phyloP scores from a whole-genome alignment of 2,797 vertebrate genomes.

The Crenuchus spilurus region DNA sequence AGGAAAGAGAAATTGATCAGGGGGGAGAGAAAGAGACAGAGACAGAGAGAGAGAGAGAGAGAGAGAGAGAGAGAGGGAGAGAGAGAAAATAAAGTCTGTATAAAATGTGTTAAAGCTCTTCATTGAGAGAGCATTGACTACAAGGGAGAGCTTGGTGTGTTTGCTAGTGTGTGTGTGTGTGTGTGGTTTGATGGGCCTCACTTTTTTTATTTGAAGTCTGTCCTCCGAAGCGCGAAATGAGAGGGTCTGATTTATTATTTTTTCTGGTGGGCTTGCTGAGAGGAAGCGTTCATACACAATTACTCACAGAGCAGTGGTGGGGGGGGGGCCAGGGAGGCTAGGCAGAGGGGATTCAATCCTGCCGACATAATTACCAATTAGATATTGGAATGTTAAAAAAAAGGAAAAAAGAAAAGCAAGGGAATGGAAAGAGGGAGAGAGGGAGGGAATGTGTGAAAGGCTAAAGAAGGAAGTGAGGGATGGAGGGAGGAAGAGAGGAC shows the following conservation, averaged over 20 bases:
- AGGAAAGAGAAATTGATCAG: constrained; percentile 2
- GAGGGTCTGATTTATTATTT: constrained; percentile 87
- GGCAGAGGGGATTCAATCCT: constrained; percentile 76
- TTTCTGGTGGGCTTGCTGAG: constrained; percentile 79
- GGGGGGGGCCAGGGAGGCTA: constrained; percentile 51
- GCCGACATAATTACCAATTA: constrained; percentile 86
- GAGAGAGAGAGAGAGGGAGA: constrained; percentile 11
- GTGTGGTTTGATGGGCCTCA: constrained; percentile 54
- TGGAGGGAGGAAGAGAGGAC: constrained; percentile 53
- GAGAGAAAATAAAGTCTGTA: constrained; percentile 6
- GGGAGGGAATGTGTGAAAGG: constrained; percentile 56
- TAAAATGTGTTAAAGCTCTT: constrained; percentile 25
- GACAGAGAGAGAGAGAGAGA: background rate
- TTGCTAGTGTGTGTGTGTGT: constrained; percentile 27
- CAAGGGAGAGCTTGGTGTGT: constrained; percentile 23
- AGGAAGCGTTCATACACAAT: constrained; percentile 85
- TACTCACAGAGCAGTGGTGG: constrained; percentile 67
- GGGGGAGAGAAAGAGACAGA: constrained; percentile 8
- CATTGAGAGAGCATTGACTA: constrained; percentile 12
- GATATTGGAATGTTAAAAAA: constrained; percentile 82
- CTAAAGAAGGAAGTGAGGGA: constrained; percentile 67
- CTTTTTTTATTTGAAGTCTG: constrained; percentile 80
- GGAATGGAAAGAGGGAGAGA: constrained; percentile 28
- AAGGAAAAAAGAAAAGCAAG: constrained; percentile 35
- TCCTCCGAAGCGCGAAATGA: constrained; percentile 86